Base-by-base conservation (phyloP, 2,113 vertebrate genomes). In the Tauraco erythrolophus region DNA sequence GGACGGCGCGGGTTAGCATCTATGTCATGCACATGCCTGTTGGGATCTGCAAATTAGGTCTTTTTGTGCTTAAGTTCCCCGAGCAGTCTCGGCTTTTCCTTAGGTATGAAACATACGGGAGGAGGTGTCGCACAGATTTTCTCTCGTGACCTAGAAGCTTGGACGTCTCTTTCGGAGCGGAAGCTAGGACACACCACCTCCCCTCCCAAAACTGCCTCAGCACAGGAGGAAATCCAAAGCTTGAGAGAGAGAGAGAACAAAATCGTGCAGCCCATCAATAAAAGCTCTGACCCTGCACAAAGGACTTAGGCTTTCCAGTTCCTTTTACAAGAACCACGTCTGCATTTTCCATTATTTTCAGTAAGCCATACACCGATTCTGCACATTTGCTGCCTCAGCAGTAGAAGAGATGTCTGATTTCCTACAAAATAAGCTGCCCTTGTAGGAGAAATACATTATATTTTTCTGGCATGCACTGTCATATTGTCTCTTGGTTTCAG, bases 31-130 rank as follows among this genome's bases (percentile, higher is more conserved):
- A 79, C 53, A 9, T 33, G 75, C 82, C 95, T 88, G 74, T 94
- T 88, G 96, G 95, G 97, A 96, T 86, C 96, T 88, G 92, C 94
- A 96, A 97, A 97, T 96, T 90, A 97, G 88, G 53, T 69, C 66
- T 96, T 93, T 35, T 69, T 68, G 51, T 14, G 77, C 66, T 53
- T 35, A 48, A 46, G 70, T 33, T 95, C 78, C 90, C 96, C 6
- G 14, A 90, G 70, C 74, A 46, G 35, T 3, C 53, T 85, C 66
- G 10, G 62, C n/a, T 80, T 69, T 66, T 93, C 37, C 58, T 82
- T 18, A 21, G 53, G 37, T 31, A 68, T 0, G 13, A 75, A 71
- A 57, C 77, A 64, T 51, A 57, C 30, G 61, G 72, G n/a, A 84
- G 27, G 33, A 86, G 2, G 4, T 22, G 64, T 54, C 70, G 68